Percentiles rank a stretch among this genome's conserved stretches.
Evolutionary conservation across 2,888 invertebrate species (phyloP).

Genomic region (Hoplodrina ambigua): DNA sequence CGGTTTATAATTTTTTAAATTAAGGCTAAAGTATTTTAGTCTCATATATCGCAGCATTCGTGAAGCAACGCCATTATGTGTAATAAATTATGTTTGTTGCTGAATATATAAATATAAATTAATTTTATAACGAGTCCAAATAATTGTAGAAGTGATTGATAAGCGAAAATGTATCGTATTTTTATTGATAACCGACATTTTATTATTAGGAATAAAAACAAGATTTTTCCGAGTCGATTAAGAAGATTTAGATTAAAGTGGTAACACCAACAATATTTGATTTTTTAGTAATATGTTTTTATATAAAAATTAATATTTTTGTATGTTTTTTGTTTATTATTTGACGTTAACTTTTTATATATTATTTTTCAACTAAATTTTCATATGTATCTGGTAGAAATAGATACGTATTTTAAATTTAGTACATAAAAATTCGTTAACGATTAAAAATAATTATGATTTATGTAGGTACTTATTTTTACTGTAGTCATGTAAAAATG

Average conservation of each 20-base stretch:
- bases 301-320: slow-evolving; percentile 33
- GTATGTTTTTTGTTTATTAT: slow-evolving; percentile 42
- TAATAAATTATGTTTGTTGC: slow-evolving; percentile 68
- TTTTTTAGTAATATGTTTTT: slow-evolving; percentile 45
- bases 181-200: slow-evolving; percentile 49
- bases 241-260: slow-evolving; percentile 61
- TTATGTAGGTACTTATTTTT: slow-evolving; percentile 74
- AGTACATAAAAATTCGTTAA: slow-evolving; percentile 61
- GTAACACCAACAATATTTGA: slow-evolving; percentile 45
- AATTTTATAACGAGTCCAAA: slow-evolving; percentile 59
- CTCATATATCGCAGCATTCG: slow-evolving; percentile 38
- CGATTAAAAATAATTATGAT: slow-evolving; percentile 53
- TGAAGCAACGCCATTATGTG: slow-evolving; percentile 73
- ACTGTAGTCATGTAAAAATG: slow-evolving; percentile 80
- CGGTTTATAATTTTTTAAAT: slow-evolving; percentile 9
- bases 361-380: slow-evolving; percentile 73
- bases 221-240: slow-evolving; percentile 57
- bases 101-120: slow-evolving; percentile 54
- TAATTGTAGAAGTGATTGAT: slow-evolving; percentile 61
- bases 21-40: slow-evolving; percentile 41
- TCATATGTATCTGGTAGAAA: slow-evolving; percentile 73
- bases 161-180: slow-evolving; percentile 53
- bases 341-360: slow-evolving; percentile 58
- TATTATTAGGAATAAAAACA: slow-evolving; percentile 38
- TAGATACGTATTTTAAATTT: slow-evolving; percentile 78